These are phyloP conservation scores for Papilio aristodemus DNA, from an alignment of 1,140 invertebrate genomes.

Conservation along the genomic window DNA sequence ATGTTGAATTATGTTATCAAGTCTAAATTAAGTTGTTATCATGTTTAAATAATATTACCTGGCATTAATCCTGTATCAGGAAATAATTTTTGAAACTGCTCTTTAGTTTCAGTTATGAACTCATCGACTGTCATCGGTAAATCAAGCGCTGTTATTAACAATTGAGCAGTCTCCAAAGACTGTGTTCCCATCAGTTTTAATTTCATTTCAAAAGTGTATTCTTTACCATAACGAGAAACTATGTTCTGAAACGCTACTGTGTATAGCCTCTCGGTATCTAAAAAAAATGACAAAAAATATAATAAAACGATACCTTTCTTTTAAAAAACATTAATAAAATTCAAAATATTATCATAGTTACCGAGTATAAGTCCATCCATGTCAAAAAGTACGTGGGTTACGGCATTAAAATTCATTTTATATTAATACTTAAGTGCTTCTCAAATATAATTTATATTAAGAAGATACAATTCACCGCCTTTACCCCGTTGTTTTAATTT, in stretches of 20 bases:
- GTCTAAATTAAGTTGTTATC: background rate
- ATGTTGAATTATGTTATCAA: background rate
- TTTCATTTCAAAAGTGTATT: constrained; percentile 89
- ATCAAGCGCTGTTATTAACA: constrained; percentile 83
- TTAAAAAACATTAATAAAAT: constrained; percentile 8
- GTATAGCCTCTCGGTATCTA: constrained; percentile 91
- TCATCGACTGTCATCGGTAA: constrained; percentile 87
- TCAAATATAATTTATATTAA: background rate
- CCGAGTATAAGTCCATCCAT: constrained; percentile 77
- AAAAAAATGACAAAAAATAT: constrained; percentile 41
- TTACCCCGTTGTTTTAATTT: background rate
- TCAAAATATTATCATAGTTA: constrained; percentile 39
- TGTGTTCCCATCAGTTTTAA: constrained; percentile 88
- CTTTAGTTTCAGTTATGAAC: constrained; percentile 73
- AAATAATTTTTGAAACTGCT: constrained; percentile 82
- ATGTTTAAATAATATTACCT: constrained; percentile 77
- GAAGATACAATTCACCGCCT: background rate
- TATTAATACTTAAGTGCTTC: background rate
- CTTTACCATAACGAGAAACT: constrained; percentile 85
- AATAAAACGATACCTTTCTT: constrained; percentile 6
- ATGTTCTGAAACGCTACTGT: constrained; percentile 86
- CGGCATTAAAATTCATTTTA: constrained; percentile 48
- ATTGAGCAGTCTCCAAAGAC: constrained; percentile 81
- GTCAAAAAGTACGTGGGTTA: constrained; percentile 76
- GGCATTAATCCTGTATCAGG: constrained; percentile 82